A percentile compares a stretch with the other conserved stretches of the same genome.
These are phyloP conservation scores for Procapra przewalskii DNA, from an alignment of 2,113 vertebrate species.

Conservation along the genomic window DNA sequence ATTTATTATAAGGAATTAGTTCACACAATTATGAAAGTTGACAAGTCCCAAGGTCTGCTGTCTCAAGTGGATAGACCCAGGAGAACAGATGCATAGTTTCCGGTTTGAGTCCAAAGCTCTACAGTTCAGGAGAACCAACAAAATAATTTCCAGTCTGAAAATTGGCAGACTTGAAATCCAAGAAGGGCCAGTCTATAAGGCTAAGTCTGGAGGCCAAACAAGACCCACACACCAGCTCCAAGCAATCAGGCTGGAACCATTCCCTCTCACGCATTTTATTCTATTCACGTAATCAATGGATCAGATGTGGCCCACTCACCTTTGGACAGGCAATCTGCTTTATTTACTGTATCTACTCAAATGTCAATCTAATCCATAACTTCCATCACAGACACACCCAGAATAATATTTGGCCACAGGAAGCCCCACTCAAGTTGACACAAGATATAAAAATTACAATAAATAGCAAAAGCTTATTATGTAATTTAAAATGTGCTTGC, in stretches of 20 bases:
- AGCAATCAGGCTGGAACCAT: neutral
- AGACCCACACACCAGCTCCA: neutral
- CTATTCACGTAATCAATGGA: neutral
- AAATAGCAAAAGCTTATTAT: neutral
- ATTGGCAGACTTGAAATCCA: neutral
- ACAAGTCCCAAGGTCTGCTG: neutral
- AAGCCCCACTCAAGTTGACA: too few relatives aligned
- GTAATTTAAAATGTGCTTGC: neutral
- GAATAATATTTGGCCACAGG: neutral
- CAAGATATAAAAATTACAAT: neutral
- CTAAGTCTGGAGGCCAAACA: neutral
- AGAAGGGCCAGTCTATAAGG: neutral
- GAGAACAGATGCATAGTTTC: neutral
- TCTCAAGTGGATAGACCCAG: neutral
- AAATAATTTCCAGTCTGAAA: neutral
- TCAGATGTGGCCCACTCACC: neutral
- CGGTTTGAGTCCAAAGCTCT: neutral
- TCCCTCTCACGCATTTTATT: neutral
- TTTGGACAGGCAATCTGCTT: neutral
- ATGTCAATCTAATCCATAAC: neutral
- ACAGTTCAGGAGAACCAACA: neutral
- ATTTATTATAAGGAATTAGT: neutral
- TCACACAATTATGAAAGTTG: neutral
- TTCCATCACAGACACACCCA: neutral
- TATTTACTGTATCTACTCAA: neutral